Evolutionary conservation across 2,888 invertebrate genomes (phyloP), one percentile per base, ranked within the genome.

Genomic region (Oxystoma pomonae): DNA sequence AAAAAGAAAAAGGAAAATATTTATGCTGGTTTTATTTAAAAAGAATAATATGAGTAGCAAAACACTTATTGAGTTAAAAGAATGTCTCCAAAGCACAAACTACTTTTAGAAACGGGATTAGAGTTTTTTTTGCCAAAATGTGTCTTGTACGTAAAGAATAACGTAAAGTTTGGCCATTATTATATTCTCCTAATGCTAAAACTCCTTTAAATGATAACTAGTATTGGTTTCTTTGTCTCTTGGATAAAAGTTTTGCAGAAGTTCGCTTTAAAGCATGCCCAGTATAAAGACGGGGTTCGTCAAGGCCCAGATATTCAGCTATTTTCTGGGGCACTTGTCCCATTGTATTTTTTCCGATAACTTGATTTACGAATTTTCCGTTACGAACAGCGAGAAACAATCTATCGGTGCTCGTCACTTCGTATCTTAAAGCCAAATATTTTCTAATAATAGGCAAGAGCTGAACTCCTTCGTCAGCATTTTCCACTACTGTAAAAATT

Each of bases 301-400:
- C 65, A 12, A 68, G 58, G 12, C 62, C 60, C 35, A 67, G 57
- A 55, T 62, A 68, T 16, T 57, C 63, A n/a, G 68, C 68, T 22
- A 68, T 65, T 58, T 61, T 61, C 12, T 18, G 57, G n/a, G 68
- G 65, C 16, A 67, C 56, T 56, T 59, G 62, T 2, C 65, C 62
- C 18, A 67, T 62, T 2, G 64, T 67, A 57, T 68, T 64, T 21
- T 60, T 63, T 9, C 68, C 65, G 1, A 67, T 58, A 3, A 61
- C 62, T 19, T 67, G 65, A 20, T 57, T 60, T 1, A 62, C 62
- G 55, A 65, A 68, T 53, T 67, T 67, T n/a, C 59, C 59, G 16
- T 64, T 58, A 16, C 63, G 59, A 20, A 64, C 65, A 50, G 56
- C 55, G 18, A 68, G 17, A 57, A 67, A 68, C 20, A 68, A 67